Evolutionary conservation across 2,113 vertebrate species (phyloP).

Genomic region (Mormyrus lacerda): DNA sequence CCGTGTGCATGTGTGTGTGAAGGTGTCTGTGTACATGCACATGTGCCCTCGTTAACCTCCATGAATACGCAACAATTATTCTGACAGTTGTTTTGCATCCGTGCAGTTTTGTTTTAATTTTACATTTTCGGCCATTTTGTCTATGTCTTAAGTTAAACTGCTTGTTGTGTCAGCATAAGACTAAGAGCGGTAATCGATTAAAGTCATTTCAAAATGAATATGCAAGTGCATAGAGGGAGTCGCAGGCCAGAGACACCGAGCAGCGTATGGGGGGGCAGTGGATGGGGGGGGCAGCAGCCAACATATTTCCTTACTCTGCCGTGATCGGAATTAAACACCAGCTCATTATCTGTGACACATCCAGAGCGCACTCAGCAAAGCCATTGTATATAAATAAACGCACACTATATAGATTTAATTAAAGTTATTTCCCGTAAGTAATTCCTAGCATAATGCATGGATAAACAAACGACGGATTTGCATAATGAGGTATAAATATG

Average conservation of each 20-base stretch:
- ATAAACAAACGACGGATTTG: slow-evolving; percentile 47
- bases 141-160: neutral
- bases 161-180: neutral
- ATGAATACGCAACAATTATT: neutral
- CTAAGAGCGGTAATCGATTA: neutral
- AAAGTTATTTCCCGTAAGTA: slow-evolving; percentile 45
- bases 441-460: slow-evolving; percentile 54
- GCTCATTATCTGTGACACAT: slow-evolving; percentile 28
- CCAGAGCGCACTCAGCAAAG: slow-evolving; percentile 24
- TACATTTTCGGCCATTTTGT: neutral
- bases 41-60: neutral
- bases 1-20: neutral
- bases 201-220: neutral
- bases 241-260: neutral
- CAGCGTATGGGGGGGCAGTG: neutral
- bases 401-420: slow-evolving; percentile 47
- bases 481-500: slow-evolving; percentile 53
- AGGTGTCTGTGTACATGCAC: neutral
- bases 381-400: slow-evolving; percentile 35
- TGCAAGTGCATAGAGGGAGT: neutral
- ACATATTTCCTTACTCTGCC: slow-evolving; percentile 34
- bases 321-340: slow-evolving; percentile 42
- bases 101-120: neutral
- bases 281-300: neutral
- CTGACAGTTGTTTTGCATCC: neutral